Percentiles rank a stretch among this genome's conserved stretches.
These are phyloP conservation scores for Mormyrops attenuatus DNA, from an alignment of 2,797 vertebrate genomes.

Conservation along the genomic window DNA sequence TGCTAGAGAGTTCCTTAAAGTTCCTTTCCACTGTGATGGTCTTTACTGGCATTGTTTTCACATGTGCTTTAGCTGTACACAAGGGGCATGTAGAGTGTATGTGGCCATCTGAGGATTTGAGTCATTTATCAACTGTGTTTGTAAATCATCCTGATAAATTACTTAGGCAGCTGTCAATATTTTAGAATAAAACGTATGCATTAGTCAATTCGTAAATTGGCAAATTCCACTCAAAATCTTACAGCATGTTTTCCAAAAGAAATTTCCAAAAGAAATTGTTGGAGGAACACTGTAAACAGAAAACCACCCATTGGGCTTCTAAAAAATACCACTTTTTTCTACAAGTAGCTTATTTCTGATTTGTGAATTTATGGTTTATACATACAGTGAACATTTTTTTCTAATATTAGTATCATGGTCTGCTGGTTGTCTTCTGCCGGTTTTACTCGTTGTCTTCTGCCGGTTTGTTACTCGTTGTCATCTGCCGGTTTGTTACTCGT, in stretches of 20 bases:
- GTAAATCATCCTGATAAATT: background rate
- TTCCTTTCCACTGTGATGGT: background rate
- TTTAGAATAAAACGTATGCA: background rate
- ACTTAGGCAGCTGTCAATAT: background rate
- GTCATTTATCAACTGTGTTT: background rate
- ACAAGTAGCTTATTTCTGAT: background rate
- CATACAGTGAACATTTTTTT: background rate
- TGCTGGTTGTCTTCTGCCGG: background rate
- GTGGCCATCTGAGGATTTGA: background rate
- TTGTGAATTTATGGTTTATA: background rate
- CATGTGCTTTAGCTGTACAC: background rate
- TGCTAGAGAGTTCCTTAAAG: background rate
- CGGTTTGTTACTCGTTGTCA: background rate
- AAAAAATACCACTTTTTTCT: background rate
- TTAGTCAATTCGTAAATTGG: background rate
- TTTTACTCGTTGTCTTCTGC: no score
- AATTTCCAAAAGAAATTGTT: background rate
- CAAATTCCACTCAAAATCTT: background rate
- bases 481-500: no score
- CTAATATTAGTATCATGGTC: background rate
- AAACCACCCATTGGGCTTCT: background rate
- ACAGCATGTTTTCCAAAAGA: background rate
- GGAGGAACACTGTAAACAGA: background rate
- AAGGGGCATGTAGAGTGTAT: background rate
- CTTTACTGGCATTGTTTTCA: background rate